Evolutionary conservation across 2,888 invertebrate species (phyloP).

Genomic region (Schizaphis graminum): DNA sequence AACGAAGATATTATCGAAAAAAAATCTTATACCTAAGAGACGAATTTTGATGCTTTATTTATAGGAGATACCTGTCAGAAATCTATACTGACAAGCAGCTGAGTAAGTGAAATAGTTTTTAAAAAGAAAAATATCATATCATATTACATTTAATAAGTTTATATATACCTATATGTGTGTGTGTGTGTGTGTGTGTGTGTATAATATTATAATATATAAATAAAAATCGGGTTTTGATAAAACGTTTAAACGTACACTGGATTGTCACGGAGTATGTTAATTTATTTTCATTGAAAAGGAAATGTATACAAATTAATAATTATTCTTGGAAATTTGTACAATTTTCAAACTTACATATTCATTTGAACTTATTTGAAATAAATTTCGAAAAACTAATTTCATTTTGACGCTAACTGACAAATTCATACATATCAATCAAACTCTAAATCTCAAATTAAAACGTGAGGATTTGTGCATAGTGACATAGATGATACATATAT

Average conservation of each 20-base stretch:
- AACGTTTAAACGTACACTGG: neutral
- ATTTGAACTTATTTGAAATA: neutral
- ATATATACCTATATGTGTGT: no score
- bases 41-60: neutral
- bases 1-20: neutral
- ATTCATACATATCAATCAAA: slow-evolving; percentile 5
- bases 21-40: neutral
- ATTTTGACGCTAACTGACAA: slow-evolving; percentile 1
- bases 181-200: neutral
- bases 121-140: neutral
- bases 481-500: neutral
- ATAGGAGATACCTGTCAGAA: neutral
- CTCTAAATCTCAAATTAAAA: slow-evolving; percentile 21
- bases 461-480: neutral
- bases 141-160: neutral
- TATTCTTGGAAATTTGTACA: neutral
- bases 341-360: neutral
- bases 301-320: neutral
- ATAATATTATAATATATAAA: no score
- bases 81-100: neutral
- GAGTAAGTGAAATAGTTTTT: neutral
- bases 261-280: neutral
- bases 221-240: neutral
- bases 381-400: neutral
- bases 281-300: neutral